Evolutionary conservation across 2,888 invertebrate genomes (phyloP), one percentile per base, ranked within the genome.

Genomic region (Pristionchus mayeri): DNA sequence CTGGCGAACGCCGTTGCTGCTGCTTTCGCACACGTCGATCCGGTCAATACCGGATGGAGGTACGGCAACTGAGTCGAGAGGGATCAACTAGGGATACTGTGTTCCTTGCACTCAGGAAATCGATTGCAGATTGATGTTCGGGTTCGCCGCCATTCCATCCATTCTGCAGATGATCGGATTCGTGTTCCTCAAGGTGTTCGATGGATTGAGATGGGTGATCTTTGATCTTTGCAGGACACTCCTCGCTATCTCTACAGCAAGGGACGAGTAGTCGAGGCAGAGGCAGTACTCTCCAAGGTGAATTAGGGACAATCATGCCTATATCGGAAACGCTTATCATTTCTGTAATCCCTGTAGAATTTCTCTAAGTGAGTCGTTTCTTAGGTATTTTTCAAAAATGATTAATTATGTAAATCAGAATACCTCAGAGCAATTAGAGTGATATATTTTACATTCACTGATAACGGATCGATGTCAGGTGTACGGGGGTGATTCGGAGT

Each of bases 31-130:
- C 93, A 93, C 81, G 91, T 93, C 78, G 86, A 89, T 83, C 87
- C 90, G 11, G 85, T 87, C 63, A 63, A 86, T 18, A 91, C 94
- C 88, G 95, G 95, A n/a, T 95, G 95, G 95, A 94, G 94, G 94
- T 88, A 85, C 24, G 40, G 52, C 57, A 52, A 37, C 2, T 67
- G 67, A 3, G 3, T 11, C n/a, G n/a, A n/a, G n/a, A n/a, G n/a
- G n/a, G n/a, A n/a, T n/a, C 2, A 21, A 9, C 18, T 9, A n/a
- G 11, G 16, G 18, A 16, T 67, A 16, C 27, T 34, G 21, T 44
- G 9, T 7, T 37, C 2, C 30, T n/a, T n/a, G n/a, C n/a, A n/a
- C n/a, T n/a, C n/a, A n/a, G n/a, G n/a, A n/a, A 13, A 60, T 60
- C 44, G n/a, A 57, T 67, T 67, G 44, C 52, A 85, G 86, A 24